Evolutionary conservation across 2,888 invertebrate genomes (phyloP).

Genomic region (Nycteola revayana): DNA sequence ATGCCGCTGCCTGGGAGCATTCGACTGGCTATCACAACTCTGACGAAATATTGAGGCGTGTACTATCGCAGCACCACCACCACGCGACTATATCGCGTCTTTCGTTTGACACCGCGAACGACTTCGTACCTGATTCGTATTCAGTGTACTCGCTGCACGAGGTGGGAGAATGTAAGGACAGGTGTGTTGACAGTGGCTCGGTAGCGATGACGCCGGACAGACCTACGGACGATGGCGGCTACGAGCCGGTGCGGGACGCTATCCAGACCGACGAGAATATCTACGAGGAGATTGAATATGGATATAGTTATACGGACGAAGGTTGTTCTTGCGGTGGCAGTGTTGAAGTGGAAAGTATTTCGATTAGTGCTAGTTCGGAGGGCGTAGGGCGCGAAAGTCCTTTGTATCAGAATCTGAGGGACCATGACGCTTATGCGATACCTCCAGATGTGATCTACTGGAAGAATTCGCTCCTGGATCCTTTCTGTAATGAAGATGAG

Average conservation of each 20-base stretch:
- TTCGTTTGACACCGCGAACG: slow-evolving; percentile 67
- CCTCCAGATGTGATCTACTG: slow-evolving; percentile 78
- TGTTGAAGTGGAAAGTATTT: slow-evolving; percentile 73
- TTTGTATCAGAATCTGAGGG: slow-evolving; percentile 70
- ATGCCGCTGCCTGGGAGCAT: slow-evolving; percentile 71
- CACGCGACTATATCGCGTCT: slow-evolving; percentile 63
- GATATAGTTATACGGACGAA: slow-evolving; percentile 67
- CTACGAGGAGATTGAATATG: slow-evolving; percentile 75
- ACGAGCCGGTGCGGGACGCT: slow-evolving; percentile 73
- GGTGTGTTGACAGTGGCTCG: slow-evolving; percentile 57
- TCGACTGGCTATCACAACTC: slow-evolving; percentile 74
- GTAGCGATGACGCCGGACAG: slow-evolving; percentile 72
- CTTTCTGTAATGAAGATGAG: slow-evolving; percentile 78
- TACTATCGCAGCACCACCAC: slow-evolving; percentile 61
- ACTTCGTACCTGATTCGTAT: slow-evolving; percentile 59
- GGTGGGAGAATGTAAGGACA: slow-evolving; percentile 66
- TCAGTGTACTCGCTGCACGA: slow-evolving; percentile 66
- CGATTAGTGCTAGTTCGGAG: slow-evolving; percentile 71
- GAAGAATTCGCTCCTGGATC: slow-evolving; percentile 74
- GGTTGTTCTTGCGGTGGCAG: slow-evolving; percentile 74
- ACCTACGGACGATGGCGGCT: slow-evolving; percentile 71
- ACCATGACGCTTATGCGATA: slow-evolving; percentile 72
- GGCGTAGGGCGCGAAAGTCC: slow-evolving; percentile 70
- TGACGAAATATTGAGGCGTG: slow-evolving; percentile 60
- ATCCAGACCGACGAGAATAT: slow-evolving; percentile 68